Conservation (phyloP, 2,797 vertebrate genomes). For the Acanthiza pusilla region DNA sequence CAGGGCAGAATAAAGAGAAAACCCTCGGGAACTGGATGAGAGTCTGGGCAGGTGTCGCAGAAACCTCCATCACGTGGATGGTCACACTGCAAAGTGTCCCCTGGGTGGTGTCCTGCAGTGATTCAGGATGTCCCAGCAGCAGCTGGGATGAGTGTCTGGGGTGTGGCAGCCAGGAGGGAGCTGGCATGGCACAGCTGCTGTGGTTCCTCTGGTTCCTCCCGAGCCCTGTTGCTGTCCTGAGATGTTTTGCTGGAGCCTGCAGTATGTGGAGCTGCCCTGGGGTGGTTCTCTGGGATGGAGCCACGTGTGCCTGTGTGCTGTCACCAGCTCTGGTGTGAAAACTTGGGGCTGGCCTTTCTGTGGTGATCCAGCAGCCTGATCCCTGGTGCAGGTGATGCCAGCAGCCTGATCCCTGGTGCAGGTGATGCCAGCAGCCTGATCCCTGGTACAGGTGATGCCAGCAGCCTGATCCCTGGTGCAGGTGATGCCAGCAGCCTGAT, state of each 20-base stretch:
- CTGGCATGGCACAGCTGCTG: background rate
- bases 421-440: too few species aligned
- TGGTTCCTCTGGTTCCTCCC: background rate
- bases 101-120: background rate
- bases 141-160: background rate
- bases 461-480: too few species aligned
- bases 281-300: background rate
- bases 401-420: too few species aligned
- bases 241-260: background rate
- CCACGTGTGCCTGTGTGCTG: accelerated
- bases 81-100: background rate
- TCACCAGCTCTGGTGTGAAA: background rate
- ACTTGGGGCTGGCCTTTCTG: background rate
- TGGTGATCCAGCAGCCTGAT: too few species aligned
- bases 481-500: too few species aligned
- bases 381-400: too few species aligned
- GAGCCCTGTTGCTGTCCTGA: background rate
- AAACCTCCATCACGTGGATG: background rate
- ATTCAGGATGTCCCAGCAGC: background rate
- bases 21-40: background rate
- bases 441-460: too few species aligned
- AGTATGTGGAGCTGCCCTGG: background rate
- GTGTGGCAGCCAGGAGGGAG: background rate
- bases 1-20: background rate
- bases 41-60: background rate